Evolutionary conservation across 1,140 invertebrate genomes (phyloP).

Genomic region (Drosophila tsacasi): DNA sequence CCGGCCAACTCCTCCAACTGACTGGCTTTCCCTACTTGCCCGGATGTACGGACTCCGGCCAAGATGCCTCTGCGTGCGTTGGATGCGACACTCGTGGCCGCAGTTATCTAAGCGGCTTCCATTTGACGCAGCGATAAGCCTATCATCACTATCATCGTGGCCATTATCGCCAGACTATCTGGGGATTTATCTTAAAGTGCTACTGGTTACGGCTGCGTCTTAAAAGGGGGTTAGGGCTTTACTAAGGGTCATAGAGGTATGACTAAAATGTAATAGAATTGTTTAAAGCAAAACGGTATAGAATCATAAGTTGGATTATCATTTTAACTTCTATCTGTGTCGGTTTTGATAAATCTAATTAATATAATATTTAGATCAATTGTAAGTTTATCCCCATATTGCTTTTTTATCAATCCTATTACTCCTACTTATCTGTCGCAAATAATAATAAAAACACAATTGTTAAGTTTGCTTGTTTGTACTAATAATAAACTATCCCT

Average conservation of each 20-base stretch:
- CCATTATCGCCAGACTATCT: conserved; percentile 41
- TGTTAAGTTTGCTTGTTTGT: background rate
- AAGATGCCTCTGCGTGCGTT: conserved; percentile 31
- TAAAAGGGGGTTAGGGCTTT: background rate
- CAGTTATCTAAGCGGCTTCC: conserved; percentile 70
- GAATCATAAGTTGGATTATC: no score
- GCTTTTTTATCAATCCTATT: background rate
- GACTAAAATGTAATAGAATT: no score
- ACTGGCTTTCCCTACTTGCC: conserved; percentile 19
- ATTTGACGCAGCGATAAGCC: conserved; percentile 75
- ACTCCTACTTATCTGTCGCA: background rate
- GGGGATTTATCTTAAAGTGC: conserved; percentile 62
- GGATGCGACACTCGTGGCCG: conserved; percentile 59
- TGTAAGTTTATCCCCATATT: background rate
- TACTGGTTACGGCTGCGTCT: conserved; percentile 40
- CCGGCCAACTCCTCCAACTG: conserved; percentile 11
- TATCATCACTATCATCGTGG: conserved; percentile 44
- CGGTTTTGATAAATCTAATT: background rate
- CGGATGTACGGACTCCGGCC: conserved; percentile 6
- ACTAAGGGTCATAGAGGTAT: background rate
- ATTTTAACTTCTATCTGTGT: background rate
- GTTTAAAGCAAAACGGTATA: no score
- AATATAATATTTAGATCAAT: background rate
- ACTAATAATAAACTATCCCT: background rate
- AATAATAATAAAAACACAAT: background rate